Conservation (phyloP, 1,140 invertebrate genomes). For the Drosophila oshimai region DNA sequence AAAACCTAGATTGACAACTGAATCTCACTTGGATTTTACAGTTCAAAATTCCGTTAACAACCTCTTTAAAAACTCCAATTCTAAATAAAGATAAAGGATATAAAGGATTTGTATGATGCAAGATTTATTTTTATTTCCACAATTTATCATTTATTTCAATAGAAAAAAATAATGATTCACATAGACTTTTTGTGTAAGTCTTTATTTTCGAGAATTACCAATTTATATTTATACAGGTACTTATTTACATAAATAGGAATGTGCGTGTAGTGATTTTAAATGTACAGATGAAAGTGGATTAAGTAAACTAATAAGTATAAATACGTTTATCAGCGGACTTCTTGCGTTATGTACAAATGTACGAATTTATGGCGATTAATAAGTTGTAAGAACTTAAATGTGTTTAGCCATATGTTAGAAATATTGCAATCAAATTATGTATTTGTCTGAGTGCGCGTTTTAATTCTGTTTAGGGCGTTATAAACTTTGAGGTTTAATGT, state of each 20-base stretch:
- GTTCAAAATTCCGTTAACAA: too few relatives aligned
- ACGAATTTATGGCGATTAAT: constrained; percentile 2
- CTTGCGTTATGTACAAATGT: constrained; percentile 28
- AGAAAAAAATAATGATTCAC: constrained; percentile 39
- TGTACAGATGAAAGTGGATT: constrained; percentile 41
- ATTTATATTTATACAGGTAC: constrained; percentile 52
- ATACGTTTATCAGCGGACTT: not conserved
- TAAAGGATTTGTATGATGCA: not conserved
- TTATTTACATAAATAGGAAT: constrained; percentile 68
- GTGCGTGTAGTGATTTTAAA: constrained; percentile 34
- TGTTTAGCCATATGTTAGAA: not conserved
- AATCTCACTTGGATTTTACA: too few relatives aligned
- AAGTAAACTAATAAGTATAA: not conserved
- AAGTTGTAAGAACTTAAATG: not conserved
- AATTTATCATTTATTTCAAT: constrained; percentile 32
- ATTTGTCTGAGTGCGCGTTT: not conserved
- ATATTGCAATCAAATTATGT: not conserved
- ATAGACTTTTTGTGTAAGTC: constrained; percentile 26
- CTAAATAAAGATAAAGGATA: too few relatives aligned
- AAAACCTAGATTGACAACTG: too few relatives aligned
- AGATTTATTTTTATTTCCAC: not conserved
- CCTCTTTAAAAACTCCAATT: too few relatives aligned
- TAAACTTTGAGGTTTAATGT: not conserved
- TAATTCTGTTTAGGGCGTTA: not conserved
- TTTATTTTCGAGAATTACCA: constrained; percentile 40